Percentiles rank a stretch among this genome's conserved stretches.
Evolutionary conservation across 2,113 vertebrate species (phyloP).

Genomic region (Corydoras maculifer): DNA sequence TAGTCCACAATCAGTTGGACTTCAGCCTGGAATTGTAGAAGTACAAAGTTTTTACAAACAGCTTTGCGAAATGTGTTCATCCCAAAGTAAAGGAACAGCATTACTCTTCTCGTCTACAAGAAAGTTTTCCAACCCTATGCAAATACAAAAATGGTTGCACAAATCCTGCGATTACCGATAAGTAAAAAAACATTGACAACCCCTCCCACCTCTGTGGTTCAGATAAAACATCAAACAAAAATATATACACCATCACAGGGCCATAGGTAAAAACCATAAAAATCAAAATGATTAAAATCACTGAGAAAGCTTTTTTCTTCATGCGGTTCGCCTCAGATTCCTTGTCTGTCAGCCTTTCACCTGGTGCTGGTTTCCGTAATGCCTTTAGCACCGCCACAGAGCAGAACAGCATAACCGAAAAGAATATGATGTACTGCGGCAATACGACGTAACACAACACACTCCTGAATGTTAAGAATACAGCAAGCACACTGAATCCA

Average conservation of each 20-base stretch:
- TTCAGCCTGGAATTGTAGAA: no score
- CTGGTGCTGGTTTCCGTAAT: slow-evolving; percentile 13
- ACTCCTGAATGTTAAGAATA: neutral
- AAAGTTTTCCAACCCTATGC: neutral
- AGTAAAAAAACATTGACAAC: no score
- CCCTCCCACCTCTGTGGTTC: no score
- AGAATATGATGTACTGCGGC: neutral
- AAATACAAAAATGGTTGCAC: slow-evolving; percentile 14
- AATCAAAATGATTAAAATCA: slow-evolving; percentile 19
- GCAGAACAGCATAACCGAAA: slow-evolving; percentile 25
- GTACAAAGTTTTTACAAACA: no score
- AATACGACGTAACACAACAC: slow-evolving; percentile 10
- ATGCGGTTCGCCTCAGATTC: slow-evolving; percentile 6
- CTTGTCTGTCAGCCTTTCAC: neutral
- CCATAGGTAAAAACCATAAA: slow-evolving; percentile 13
- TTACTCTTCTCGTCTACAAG: no score
- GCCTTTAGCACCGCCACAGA: slow-evolving; percentile 15
- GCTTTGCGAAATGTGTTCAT: no score
- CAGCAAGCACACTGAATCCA: neutral
- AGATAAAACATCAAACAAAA: no score
- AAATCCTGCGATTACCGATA: no score
- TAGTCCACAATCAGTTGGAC: no score
- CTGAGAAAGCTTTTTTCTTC: slow-evolving; percentile 16
- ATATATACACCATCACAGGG: neutral
- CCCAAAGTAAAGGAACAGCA: no score